A percentile compares a stretch with the other conserved stretches of the same genome.
These are phyloP conservation scores for Onychostruthus taczanowskii DNA, from an alignment of 2,113 vertebrate genomes.

Conservation along the genomic window DNA sequence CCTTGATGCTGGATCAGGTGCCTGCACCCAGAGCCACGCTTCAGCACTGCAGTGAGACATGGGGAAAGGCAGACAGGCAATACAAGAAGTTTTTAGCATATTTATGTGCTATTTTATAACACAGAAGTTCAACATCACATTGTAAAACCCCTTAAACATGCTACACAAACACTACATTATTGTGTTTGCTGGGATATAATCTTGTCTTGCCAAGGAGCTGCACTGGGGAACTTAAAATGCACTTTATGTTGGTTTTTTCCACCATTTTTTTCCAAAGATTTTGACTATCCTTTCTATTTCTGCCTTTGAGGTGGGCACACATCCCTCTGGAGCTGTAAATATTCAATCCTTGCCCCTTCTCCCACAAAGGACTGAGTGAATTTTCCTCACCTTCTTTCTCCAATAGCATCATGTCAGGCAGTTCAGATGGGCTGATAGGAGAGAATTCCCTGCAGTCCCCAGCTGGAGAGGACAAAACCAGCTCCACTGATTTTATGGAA, in stretches of 20 bases:
- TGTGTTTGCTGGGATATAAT: background rate
- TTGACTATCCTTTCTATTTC: background rate
- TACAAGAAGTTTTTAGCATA: background rate
- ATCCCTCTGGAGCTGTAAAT: background rate
- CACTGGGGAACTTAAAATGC: background rate
- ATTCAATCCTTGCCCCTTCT: background rate
- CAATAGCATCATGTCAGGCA: background rate
- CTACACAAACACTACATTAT: background rate
- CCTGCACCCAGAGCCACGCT: background rate
- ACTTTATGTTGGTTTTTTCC: background rate
- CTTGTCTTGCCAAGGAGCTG: background rate
- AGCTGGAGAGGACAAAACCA: background rate
- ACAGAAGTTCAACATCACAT: background rate
- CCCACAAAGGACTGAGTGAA: background rate
- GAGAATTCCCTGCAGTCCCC: background rate
- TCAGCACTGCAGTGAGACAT: background rate
- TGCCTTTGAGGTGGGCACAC: background rate
- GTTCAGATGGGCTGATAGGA: rapidly evolving
- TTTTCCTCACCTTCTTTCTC: background rate
- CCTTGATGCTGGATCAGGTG: background rate
- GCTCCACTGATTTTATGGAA: background rate
- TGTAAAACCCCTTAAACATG: background rate
- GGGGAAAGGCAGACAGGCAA: background rate
- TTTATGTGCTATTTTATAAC: background rate
- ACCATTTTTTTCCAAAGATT: background rate